Evolutionary conservation across 2,113 vertebrate species (phyloP).

Genomic region (Apeltes quadracus): DNA sequence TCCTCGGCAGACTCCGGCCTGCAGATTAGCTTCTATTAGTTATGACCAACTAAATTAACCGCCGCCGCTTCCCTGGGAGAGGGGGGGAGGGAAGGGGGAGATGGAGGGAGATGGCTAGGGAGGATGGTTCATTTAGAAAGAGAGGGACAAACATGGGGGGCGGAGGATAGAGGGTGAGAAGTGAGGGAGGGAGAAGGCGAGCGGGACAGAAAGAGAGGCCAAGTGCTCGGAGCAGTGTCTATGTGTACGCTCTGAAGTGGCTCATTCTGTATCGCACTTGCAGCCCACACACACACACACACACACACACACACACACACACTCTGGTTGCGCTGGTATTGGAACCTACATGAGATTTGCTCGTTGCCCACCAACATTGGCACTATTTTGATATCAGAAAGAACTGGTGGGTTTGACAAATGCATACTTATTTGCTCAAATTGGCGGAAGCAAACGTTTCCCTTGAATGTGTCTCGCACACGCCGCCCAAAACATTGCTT

Average conservation of each 20-base stretch:
- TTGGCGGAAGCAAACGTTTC: conserved; percentile 4
- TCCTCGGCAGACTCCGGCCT: conserved; percentile 98
- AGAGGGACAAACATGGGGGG: conserved; percentile 48
- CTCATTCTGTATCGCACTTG: conserved; percentile 65
- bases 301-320: conserved; percentile 25
- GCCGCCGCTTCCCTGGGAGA: conserved; percentile 87
- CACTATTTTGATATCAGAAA: conserved; percentile 18
- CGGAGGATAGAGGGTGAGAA: conserved; percentile 63
- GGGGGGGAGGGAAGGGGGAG: conserved; percentile 58
- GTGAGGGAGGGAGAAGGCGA: conserved; percentile 48
- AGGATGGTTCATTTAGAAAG: conserved; percentile 52
- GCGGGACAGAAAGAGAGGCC: conserved; percentile 51
- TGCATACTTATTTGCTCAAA: neutral
- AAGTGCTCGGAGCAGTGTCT: conserved; percentile 56
- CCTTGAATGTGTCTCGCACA: neutral
- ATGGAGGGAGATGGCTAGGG: conserved; percentile 33
- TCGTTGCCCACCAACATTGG: neutral
- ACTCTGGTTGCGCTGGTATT: conserved; percentile 31
- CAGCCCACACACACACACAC: conserved; percentile 26
- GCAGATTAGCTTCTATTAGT: conserved; percentile 99
- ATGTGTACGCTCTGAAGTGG: conserved; percentile 85
- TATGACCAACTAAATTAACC: conserved; percentile 99
- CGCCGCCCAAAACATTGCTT: neutral
- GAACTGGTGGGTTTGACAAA: neutral
- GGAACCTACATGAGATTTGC: conserved; percentile 20